Base-by-base conservation (phyloP, 1,140 invertebrate genomes). In the Saccostrea echinata region DNA sequence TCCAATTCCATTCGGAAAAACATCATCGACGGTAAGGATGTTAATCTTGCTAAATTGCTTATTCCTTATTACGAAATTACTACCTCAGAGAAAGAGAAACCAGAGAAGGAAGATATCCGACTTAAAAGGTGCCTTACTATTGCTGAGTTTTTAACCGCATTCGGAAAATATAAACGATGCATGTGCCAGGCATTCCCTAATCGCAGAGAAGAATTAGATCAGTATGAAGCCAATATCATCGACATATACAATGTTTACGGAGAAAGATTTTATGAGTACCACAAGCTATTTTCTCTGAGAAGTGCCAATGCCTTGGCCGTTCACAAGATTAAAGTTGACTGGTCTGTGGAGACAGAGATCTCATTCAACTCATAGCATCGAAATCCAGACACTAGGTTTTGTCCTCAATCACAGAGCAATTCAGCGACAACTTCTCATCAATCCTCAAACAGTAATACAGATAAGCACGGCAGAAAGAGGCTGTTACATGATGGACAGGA, bases 251-350 rank as follows among this genome's bases (percentile, higher is more conserved):
- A 82, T 82, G 21, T 80, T 6, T 84, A 82, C 27, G 88, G 88
- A 11, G n/a, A n/a, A 8, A 55, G 80, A 71, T 90, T 89, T 64
- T 89, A 88, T 33, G 82, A 89, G 27, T 90, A 90, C n/a, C 88
- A 90, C 30, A 57, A 55, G 3, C 18, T 33, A 30, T 89, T 90
- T 53, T 84, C 80, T 3, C 33, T 83, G 0, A 86, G 87, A 76
- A 86, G 86, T 2, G 85, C 85, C 8, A 55, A 81, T 27, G 12
- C 55, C 8, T 51, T 90, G 1, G 21, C 52, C 0, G 68, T 84
- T 30, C 53, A 51, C 0, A 89, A 81, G 2, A 55, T 86, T 11
- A 86, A 90, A 81, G 61, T 88, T 0, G 84, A 88, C 51, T 88
- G 80, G 85, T 64, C 71, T 1, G 21, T 83, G 16, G 24, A 21